Percentiles rank a stretch among this genome's conserved stretches.
Conservation (phyloP, 53 echinoderm and acorn worm species). For the Luidia sarsii region DNA sequence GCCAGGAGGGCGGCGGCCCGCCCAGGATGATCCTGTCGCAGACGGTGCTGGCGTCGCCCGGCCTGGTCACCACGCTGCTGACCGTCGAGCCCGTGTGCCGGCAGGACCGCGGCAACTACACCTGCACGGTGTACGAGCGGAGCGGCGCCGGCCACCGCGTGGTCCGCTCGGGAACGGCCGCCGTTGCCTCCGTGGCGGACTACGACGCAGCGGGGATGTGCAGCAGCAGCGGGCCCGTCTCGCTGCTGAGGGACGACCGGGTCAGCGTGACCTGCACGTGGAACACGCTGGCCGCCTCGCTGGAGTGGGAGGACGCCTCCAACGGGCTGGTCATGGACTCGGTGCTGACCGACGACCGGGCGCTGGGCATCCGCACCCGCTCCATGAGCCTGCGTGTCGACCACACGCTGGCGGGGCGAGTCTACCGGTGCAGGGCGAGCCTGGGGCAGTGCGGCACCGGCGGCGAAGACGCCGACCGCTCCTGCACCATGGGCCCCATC, state of each 20-base stretch:
- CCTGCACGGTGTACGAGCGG: conserved; percentile 9
- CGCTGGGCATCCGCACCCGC: neutral
- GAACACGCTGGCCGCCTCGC: neutral
- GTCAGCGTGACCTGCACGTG: neutral
- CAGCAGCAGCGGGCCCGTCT: neutral
- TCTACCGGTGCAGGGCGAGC: conserved; percentile 23
- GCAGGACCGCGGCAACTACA: conserved; percentile 18
- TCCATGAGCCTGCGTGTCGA: neutral
- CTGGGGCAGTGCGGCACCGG: neutral
- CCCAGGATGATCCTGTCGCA: neutral
- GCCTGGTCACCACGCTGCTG: neutral
- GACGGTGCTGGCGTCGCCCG: neutral
- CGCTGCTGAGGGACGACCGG: neutral
- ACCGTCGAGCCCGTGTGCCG: conserved; percentile 18
- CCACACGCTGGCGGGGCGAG: neutral
- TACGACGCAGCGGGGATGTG: conserved; percentile 17
- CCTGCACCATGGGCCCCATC: conserved; percentile 40
- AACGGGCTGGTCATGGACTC: conserved; percentile 11
- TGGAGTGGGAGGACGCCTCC: neutral
- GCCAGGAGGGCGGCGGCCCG: neutral
- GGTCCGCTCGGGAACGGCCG: neutral
- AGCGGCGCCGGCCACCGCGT: neutral
- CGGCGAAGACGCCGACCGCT: neutral
- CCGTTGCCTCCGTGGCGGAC: neutral
- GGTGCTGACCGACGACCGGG: neutral